Percentiles rank a stretch among this genome's conserved stretches.
phyloP scores from a whole-genome alignment of 2,888 invertebrate genomes.

The Leptopilina drosophilae region DNA sequence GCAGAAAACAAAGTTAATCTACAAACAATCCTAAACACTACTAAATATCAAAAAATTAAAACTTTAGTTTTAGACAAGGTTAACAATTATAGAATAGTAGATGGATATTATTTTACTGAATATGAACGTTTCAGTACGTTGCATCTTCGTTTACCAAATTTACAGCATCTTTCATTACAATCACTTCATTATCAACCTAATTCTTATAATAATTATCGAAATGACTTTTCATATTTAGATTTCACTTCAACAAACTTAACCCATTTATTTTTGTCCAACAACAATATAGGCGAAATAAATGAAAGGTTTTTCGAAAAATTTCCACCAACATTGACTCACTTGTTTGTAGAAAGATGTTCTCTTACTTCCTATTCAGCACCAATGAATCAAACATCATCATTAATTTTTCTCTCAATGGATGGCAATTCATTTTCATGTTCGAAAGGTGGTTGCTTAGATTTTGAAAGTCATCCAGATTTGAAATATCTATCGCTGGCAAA shows the following conservation, averaged over 20 bases:
- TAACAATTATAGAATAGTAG: too few relatives aligned
- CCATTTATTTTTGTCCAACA: constrained; percentile 65
- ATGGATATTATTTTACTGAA: too few relatives aligned
- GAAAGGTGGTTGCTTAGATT: background rate
- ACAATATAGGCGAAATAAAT: too few relatives aligned
- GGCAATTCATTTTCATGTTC: constrained; percentile 58
- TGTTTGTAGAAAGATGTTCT: constrained; percentile 64
- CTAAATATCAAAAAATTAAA: too few relatives aligned
- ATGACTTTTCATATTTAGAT: too few relatives aligned
- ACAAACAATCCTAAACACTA: constrained; percentile 41
- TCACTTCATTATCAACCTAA: too few relatives aligned
- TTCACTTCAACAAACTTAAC: constrained; percentile 59
- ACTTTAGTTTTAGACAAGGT: too few relatives aligned
- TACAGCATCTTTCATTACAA: too few relatives aligned
- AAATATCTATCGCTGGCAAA: background rate
- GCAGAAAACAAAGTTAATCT: too few relatives aligned
- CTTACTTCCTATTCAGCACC: background rate
- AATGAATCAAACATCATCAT: background rate
- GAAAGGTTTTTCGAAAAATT: constrained; percentile 44
- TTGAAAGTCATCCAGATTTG: background rate
- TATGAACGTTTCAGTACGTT: too few relatives aligned
- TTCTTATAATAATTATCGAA: too few relatives aligned
- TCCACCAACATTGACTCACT: constrained; percentile 60
- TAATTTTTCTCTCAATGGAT: constrained; percentile 62
- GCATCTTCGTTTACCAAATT: too few relatives aligned